Base-by-base conservation (phyloP, 1,140 invertebrate species). In the Cardiocondyla obscurior region DNA sequence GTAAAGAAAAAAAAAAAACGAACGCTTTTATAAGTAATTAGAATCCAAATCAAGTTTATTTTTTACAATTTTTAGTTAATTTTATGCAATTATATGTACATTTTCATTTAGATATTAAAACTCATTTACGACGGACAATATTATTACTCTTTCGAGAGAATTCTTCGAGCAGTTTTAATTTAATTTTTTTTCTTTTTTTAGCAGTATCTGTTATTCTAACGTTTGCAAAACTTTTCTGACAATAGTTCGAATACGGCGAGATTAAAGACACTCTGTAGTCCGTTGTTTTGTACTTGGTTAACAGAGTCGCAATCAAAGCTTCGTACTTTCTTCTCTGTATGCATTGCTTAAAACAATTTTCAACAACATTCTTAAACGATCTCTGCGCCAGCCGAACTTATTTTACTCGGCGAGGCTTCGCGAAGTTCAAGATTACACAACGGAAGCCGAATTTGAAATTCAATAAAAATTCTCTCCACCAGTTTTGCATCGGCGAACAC, bases 311-410 rank as follows among this genome's bases (percentile, higher is more conserved):
- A 46, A 76, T 76, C 58, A 64, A 64, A 46, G 73, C 42, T 33
- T 36, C 19, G 58, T 76, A 76, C 39, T 76, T 65, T 53, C 42
- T 46, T 25, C 28, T 25, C 58, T 49, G 42, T 36, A 8, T 39
- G 33, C 25, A 36, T 36, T 28, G 30, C 28, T 76, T 76, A 76
- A 76, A 49, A 76, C 73, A 76, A 76, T 76, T 76, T 76, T 65
- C 73, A 76, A 65, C 73, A 76, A 65, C 73, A 64, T 73, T 22
- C 73, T 65, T 76, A 49, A 76, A 76, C 30, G 39, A 64, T 76
- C 58, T 76, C 14, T 14, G 22, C 22, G 36, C 53, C 36, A 33
- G 36, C 57, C 53, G 49, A 76, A 76, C 57, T 76, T 76, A 30
- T 76, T 76, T 64, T 49, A 44, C 12, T 64, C 57, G 16, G 12